Conservation (phyloP, 2,113 vertebrate genomes). For the Gasterosteus aculeatus region DNA sequence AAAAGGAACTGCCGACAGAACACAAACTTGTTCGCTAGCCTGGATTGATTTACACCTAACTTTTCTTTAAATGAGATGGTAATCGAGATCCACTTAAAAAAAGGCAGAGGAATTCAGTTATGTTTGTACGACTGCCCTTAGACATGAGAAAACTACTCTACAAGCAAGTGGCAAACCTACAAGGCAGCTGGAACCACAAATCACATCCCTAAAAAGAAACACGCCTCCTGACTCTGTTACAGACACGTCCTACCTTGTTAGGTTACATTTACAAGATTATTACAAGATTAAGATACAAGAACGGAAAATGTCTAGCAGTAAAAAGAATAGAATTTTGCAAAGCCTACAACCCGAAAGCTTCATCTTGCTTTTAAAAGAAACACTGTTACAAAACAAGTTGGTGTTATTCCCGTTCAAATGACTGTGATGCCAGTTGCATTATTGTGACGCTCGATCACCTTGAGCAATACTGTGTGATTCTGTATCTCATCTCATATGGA, state of each 20-base stretch:
- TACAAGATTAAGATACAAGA: too few species aligned
- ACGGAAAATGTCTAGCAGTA: background rate
- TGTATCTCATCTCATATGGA: constrained; percentile 11
- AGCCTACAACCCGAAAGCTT: background rate
- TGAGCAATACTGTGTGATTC: constrained; percentile 14
- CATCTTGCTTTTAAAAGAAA: background rate
- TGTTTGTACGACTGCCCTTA: background rate
- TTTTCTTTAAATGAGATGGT: constrained; percentile 2
- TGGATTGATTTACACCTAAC: background rate
- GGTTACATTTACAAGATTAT: constrained; percentile 10
- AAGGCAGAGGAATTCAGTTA: background rate
- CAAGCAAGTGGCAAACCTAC: constrained; percentile 8
- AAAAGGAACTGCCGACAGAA: constrained; percentile 1
- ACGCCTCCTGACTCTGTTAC: background rate
- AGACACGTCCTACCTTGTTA: constrained; percentile 2
- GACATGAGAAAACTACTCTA: constrained; percentile 4
- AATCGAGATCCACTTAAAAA: constrained; percentile 8
- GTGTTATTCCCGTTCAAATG: background rate
- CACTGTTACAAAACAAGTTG: background rate
- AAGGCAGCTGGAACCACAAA: constrained; percentile 8
- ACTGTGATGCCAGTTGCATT: background rate
- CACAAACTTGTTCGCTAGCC: background rate
- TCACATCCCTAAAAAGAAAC: background rate
- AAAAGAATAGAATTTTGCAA: background rate
- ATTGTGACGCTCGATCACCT: constrained; percentile 6